These are phyloP conservation scores for Drosophila seclusa DNA, from an alignment of 2,888 invertebrate species.

Conservation along the genomic window DNA sequence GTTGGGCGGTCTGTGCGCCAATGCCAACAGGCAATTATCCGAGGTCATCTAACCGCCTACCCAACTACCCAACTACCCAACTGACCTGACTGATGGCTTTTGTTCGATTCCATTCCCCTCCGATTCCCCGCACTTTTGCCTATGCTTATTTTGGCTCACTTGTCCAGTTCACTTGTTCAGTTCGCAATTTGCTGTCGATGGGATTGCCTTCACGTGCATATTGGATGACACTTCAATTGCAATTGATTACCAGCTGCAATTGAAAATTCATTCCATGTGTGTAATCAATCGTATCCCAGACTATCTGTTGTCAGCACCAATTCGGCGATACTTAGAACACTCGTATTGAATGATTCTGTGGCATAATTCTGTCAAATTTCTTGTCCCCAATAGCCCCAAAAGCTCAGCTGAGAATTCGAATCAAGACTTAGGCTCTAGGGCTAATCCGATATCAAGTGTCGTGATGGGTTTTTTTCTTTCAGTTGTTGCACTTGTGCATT, in stretches of 20 bases:
- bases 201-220: neutral
- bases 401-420: neutral
- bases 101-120: neutral
- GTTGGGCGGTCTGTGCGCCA: constrained; percentile 11
- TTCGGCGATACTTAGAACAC: neutral
- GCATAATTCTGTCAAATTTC: neutral
- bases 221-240: constrained; percentile 6
- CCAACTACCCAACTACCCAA: neutral
- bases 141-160: neutral
- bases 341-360: neutral
- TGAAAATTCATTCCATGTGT: neutral
- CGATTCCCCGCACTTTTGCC: neutral
- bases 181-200: neutral
- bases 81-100: neutral
- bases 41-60: constrained; percentile 9
- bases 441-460: neutral
- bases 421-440: neutral
- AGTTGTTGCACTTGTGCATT: neutral
- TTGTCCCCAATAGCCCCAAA: neutral
- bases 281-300: neutral
- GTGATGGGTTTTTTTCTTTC: neutral
- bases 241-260: neutral
- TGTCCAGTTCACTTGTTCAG: neutral
- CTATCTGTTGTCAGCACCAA: neutral
- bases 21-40: constrained; percentile 31